A percentile compares a stretch with the other conserved stretches of the same genome.
Conservation (phyloP, 2,113 vertebrate species). For the Dermatemys mawii region DNA sequence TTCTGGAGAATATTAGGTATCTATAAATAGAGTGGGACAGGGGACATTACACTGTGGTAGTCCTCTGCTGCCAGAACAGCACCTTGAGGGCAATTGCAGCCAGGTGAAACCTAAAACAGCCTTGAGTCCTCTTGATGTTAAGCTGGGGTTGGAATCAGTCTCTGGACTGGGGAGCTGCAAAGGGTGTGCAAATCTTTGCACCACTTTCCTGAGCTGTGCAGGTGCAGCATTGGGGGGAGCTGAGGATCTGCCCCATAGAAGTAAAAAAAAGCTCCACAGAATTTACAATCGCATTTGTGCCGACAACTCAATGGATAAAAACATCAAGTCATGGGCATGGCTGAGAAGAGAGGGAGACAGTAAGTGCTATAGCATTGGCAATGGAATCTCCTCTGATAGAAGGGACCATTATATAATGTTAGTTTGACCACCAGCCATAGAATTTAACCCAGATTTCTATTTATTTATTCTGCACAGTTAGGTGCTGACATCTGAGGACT, state of each 20-base stretch:
- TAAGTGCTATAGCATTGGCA: not conserved
- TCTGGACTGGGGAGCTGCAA: not conserved
- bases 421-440: not conserved
- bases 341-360: not conserved
- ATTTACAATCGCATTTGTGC: not conserved
- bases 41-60: not conserved
- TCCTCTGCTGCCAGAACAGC: not conserved
- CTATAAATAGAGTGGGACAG: not conserved
- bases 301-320: not conserved
- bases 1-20: conserved; percentile 17
- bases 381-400: not conserved
- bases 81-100: not conserved
- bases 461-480: not conserved
- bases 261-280: not conserved
- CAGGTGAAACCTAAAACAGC: not conserved
- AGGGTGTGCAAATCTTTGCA: not conserved
- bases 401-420: not conserved
- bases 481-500: not conserved
- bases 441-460: not conserved
- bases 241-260: too few relatives aligned
- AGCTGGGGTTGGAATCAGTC: not conserved
- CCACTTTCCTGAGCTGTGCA: not conserved
- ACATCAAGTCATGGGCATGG: not conserved
- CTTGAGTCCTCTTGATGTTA: not conserved
- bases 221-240: too few relatives aligned